Evolutionary conservation across 2,113 vertebrate genomes (phyloP).

Genomic region (Nibea albiflora): DNA sequence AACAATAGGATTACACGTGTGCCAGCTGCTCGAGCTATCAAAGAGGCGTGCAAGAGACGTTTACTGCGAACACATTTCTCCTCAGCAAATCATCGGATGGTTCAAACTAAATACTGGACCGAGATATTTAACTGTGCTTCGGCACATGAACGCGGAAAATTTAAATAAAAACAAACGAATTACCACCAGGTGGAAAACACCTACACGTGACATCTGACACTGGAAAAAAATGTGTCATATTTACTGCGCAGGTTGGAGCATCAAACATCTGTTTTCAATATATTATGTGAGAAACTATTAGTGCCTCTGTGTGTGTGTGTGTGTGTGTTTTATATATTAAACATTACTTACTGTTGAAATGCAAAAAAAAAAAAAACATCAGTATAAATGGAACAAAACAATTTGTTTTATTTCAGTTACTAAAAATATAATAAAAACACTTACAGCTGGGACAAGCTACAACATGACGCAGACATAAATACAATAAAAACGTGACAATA

Average conservation of each 20-base stretch:
- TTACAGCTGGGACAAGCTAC: not conserved
- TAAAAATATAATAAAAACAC: constrained; percentile 15
- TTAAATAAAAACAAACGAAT: not conserved
- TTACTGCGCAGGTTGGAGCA: too few relatives aligned
- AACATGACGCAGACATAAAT: constrained; percentile 23
- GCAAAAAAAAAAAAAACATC: not conserved
- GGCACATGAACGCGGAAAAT: not conserved
- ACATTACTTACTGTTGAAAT: not conserved
- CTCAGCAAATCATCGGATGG: not conserved
- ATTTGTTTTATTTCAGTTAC: constrained; percentile 16
- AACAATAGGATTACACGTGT: not conserved
- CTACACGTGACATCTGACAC: not conserved
- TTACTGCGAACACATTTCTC: not conserved
- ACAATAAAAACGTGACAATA: constrained; percentile 3
- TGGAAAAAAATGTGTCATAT: not conserved
- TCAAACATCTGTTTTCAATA: not conserved
- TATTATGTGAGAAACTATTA: not conserved
- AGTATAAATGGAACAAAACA: not conserved
- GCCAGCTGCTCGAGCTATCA: too few relatives aligned
- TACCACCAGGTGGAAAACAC: not conserved
- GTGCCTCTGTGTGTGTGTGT: not conserved
- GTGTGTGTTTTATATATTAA: not conserved
- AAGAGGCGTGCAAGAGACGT: not conserved
- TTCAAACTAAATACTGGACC: not conserved
- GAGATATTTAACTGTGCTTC: not conserved